A percentile compares a stretch with the other conserved stretches of the same genome.
Conservation (phyloP, 2,888 invertebrate species). For the Drosophila limbata region DNA sequence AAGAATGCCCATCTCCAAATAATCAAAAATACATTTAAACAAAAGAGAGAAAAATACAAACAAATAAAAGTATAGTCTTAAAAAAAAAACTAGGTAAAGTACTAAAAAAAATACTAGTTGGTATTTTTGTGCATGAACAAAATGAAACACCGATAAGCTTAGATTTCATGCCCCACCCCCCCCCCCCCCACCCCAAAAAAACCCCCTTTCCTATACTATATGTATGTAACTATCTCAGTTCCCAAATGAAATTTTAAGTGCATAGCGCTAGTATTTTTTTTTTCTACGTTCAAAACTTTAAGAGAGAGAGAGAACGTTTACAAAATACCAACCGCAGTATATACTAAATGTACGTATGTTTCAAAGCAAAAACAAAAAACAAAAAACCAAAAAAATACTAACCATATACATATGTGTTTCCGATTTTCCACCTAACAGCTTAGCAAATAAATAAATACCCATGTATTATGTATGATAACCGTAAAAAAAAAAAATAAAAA, state of each 20-base stretch:
- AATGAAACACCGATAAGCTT: constrained; percentile 69
- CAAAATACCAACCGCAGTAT: constrained; percentile 43
- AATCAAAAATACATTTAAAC: constrained; percentile 25
- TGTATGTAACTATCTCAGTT: constrained; percentile 9
- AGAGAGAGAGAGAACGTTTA: constrained; percentile 23
- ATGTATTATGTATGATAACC: constrained; percentile 28
- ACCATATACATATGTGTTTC: constrained; percentile 72
- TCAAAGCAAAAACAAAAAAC: constrained; percentile 32
- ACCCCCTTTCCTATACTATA: not conserved
- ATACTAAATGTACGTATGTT: constrained; percentile 43
- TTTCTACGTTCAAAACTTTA: not conserved
- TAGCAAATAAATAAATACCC: constrained; percentile 55
- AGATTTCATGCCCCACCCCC: constrained; percentile 28
- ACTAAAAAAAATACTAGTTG: constrained; percentile 26
- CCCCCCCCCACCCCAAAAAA: not conserved
- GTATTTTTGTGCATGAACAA: constrained; percentile 58
- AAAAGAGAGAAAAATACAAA: constrained; percentile 2
- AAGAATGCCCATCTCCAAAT: constrained; percentile 19
- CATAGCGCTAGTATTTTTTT: constrained; percentile 45
- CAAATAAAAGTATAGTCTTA: constrained; percentile 5
- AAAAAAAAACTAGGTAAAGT: no score
- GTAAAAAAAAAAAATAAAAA: constrained; percentile 28
- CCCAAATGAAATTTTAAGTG: constrained; percentile 30
- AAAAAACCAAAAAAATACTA: constrained; percentile 47
- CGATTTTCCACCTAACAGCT: constrained; percentile 79